A percentile compares a stretch with the other conserved stretches of the same genome.
Conservation (phyloP, 2,888 invertebrate genomes). For the Dascillus cervinus region DNA sequence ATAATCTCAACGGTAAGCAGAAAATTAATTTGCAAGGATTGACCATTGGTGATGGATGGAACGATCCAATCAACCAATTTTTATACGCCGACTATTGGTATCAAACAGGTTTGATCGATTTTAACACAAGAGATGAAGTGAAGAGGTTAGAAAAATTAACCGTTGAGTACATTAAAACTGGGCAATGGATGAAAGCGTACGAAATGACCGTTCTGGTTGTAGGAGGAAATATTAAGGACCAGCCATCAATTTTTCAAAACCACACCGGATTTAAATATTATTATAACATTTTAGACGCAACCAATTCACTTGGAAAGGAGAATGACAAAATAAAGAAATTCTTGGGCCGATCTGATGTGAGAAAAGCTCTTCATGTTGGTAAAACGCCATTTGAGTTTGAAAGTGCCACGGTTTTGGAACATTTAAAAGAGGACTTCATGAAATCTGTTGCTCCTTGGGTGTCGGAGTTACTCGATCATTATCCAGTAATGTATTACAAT, state of each 20-base stretch:
- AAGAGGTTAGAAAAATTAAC: constrained; percentile 18
- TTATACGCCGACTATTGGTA: constrained; percentile 47
- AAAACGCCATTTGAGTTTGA: constrained; percentile 4
- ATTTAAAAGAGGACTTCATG: constrained; percentile 71
- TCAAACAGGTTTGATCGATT: constrained; percentile 44
- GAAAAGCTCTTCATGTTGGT: constrained; percentile 9
- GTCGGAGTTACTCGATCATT: too few relatives aligned
- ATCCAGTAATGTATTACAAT: too few relatives aligned
- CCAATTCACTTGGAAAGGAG: neutral
- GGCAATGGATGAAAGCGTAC: constrained; percentile 29
- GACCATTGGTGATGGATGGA: constrained; percentile 48
- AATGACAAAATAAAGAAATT: too few relatives aligned
- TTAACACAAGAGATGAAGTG: constrained; percentile 20
- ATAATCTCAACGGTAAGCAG: constrained; percentile 34
- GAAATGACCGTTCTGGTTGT: constrained; percentile 22
- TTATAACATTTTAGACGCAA: constrained; percentile 13
- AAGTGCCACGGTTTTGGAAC: constrained; percentile 54
- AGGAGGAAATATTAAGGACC: neutral
- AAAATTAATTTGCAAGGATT: constrained; percentile 46
- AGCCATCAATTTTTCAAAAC: constrained; percentile 28
- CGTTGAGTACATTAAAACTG: constrained; percentile 23
- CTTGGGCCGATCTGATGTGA: constrained; percentile 1
- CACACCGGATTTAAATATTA: constrained; percentile 14
- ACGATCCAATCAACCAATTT: constrained; percentile 47
- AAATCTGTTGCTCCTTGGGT: too few relatives aligned